A percentile compares a stretch with the other conserved stretches of the same genome.
phyloP scores from a whole-genome alignment of 2,888 invertebrate genomes.

The Erpobdella octoculata region DNA sequence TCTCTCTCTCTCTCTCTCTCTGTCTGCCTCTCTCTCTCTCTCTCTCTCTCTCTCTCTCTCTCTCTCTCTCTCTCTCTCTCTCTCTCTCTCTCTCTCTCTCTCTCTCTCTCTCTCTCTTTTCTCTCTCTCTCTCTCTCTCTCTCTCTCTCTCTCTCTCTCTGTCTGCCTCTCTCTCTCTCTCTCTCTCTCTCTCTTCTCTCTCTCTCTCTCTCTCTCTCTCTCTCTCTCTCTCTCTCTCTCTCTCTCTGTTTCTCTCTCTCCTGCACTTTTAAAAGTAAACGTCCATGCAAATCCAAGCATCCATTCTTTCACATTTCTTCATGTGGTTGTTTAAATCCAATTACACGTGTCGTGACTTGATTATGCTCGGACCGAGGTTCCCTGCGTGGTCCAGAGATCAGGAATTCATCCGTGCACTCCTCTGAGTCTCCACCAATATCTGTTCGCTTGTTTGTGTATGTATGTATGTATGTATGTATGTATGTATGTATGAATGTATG shows the following conservation, averaged over 20 bases:
- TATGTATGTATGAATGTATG: too few relatives aligned
- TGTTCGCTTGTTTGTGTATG: too few relatives aligned
- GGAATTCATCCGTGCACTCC: too few relatives aligned
- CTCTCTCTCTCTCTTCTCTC: slow-evolving; percentile 19
- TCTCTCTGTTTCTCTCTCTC: too few relatives aligned
- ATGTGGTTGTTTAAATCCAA: slow-evolving; percentile 7
- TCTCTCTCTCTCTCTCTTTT: not conserved
- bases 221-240: not conserved
- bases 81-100: slow-evolving; percentile 5
- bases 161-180: slow-evolving; percentile 24
- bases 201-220: slow-evolving; percentile 6
- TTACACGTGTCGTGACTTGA: too few relatives aligned
- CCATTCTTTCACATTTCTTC: not conserved
- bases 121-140: not conserved
- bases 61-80: not conserved
- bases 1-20: too few relatives aligned
- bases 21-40: too few relatives aligned
- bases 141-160: not conserved
- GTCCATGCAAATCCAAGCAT: not conserved
- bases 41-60: not conserved
- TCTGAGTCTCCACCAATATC: too few relatives aligned
- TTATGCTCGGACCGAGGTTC: too few relatives aligned
- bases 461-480: too few relatives aligned
- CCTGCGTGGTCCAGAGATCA: too few relatives aligned
- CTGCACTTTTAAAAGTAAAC: not conserved